Evolutionary conservation across 2,888 invertebrate genomes (phyloP), one percentile per base, ranked within the genome.

Genomic region (Sesia apiformis): DNA sequence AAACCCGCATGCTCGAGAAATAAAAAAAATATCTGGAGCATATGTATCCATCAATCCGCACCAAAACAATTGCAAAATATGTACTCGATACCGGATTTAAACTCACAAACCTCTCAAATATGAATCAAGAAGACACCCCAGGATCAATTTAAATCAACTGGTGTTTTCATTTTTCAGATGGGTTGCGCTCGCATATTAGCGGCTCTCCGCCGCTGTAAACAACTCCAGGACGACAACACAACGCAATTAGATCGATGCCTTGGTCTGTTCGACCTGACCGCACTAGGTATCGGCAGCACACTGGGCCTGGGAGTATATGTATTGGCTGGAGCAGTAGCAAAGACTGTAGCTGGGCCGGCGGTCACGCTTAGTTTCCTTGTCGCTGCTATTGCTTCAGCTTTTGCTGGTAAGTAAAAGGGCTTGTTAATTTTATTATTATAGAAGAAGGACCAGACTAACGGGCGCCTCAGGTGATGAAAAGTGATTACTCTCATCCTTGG

Each of bases 221-320:
- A 81, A 54, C 64, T 87, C 3, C 70, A 83, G 2, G 87, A 85
- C 7, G 82, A 80, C 0, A 83, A 74, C 46, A 60, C 67, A 0
- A 86, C 91, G 1, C 83, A 81, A 56, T 76, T 92, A 60, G 81
- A 88, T 0, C 75, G 98, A 55, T 96, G 96, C 54, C 90, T 98
- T 49, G 94, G 93, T 3, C 91, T 97, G 0, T 66, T 96, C 40
- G 98, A 98, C 83, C 90, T 98, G 53, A 97, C 97, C 0, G 95
- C 96, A 0, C 87, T 98, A 39, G 98, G 94, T 0, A 94, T 97
- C 42, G 97, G 97, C 58, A 93, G 95, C 59, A 97, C 97, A 0
- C 92, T 98, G 7, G 98, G 98, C 0, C 91, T 98, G 40, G 98
- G 98, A 0, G 97, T 98, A 7, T 98, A 98, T 78, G 97, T 98